Base-by-base conservation (phyloP, 2,113 vertebrate species). In the Cryptotis parvus region DNA sequence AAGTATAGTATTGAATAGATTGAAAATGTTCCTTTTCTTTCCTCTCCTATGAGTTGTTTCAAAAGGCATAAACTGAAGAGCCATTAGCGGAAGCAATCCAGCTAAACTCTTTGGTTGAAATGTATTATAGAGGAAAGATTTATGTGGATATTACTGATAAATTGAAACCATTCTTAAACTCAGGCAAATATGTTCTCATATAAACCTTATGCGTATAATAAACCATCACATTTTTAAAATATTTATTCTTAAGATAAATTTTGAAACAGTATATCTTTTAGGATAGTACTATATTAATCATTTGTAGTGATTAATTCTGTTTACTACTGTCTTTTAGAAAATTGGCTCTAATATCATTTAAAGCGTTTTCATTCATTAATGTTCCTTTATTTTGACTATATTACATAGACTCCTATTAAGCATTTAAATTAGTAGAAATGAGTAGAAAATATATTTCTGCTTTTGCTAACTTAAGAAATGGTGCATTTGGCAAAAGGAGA, bases 181-280 rank as follows among this genome's bases (percentile, higher is more conserved):
- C 37, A 43, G 29, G 35, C 29, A 65, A 91, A 61, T 39, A 35
- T 61, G 79, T 75, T 74, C 37, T 84, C 69, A 80, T 29, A 29
- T 66, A 70, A 76, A 65, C 4, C 12, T n/a, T 39, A 80, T 61
- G 1, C 6, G 39, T 55, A 39, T 65, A 8, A 3, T 31, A 83
- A 75, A 79, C 74, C 6, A 70, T 27, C 79, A 18, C 26, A 52
- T 55, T 55, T 33, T 27, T 74, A 58, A 85, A 73, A 31, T 45
- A n/a, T 35, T 79, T 91, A 22, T 73, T 74, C 74, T 14, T 77
- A 87, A 39, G 8, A 88, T 33, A 22, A 31, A 41, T 82, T 87
- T 93, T 69, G n/a, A 86, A 89, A 80, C 89, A 90, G 15, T 85
- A 69, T 2, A 70, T 33, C 8, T 77, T 83, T 78, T 74, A 84